phyloP scores from a whole-genome alignment of 30 jellyfish, hydroid and myxozoan genomes.

The Hydractinia echinata region DNA sequence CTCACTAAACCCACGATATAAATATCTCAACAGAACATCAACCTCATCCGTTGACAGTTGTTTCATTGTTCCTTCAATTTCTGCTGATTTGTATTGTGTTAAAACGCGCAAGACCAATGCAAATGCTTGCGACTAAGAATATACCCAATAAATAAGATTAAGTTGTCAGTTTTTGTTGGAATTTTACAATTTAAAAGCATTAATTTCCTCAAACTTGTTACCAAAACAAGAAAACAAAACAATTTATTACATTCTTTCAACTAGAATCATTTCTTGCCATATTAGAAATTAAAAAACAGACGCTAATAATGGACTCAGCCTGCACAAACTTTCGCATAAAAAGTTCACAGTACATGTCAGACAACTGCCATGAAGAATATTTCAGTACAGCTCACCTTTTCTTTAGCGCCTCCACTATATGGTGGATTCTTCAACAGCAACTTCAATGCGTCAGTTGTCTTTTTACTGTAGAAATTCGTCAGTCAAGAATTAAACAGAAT shows the following conservation, averaged over 20 bases:
- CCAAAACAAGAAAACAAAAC: too few species aligned
- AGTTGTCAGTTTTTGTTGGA: too few species aligned
- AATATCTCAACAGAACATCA: slow-evolving; percentile 77
- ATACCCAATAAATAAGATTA: too few species aligned
- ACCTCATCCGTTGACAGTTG: slow-evolving; percentile 39
- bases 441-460: slow-evolving; percentile 84
- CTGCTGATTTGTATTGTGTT: slow-evolving; percentile 72
- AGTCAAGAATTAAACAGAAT: neutral
- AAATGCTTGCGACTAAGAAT: slow-evolving; percentile 62
- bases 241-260: too few species aligned
- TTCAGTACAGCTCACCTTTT: slow-evolving; percentile 46
- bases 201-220: too few species aligned
- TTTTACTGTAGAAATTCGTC: slow-evolving; percentile 39
- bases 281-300: too few species aligned
- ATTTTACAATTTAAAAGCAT: too few species aligned
- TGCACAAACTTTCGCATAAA: too few species aligned
- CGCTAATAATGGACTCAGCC: too few species aligned
- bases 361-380: too few species aligned
- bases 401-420: slow-evolving; percentile 52
- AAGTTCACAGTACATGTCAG: too few species aligned
- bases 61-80: slow-evolving; percentile 72
- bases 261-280: too few species aligned
- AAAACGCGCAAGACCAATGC: slow-evolving; percentile 70
- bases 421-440: slow-evolving; percentile 68
- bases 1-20: slow-evolving; percentile 88